These are phyloP conservation scores for Sminthopsis crassicaudata DNA, from an alignment of 2,113 vertebrate species.

Conservation along the genomic window DNA sequence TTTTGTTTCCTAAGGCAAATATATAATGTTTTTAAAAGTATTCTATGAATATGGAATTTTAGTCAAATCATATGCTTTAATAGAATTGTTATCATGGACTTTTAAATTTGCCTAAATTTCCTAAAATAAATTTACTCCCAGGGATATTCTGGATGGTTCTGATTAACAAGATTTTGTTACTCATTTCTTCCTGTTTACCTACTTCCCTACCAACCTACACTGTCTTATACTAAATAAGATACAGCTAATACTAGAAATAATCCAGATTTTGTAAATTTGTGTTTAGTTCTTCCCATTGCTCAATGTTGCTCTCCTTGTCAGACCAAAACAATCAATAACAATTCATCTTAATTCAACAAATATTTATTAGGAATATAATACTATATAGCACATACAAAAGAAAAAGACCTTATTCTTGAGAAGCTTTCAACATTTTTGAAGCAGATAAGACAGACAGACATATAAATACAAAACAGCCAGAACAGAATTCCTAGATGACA, in stretches of 20 bases:
- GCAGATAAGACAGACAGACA: neutral
- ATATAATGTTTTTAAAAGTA: neutral
- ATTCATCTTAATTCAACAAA: neutral
- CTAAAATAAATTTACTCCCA: no score
- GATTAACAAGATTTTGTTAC: no score
- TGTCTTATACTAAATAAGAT: no score
- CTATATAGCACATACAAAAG: neutral
- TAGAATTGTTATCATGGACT: no score
- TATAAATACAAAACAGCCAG: neutral
- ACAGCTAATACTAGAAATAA: neutral
- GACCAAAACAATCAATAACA: constrained; percentile 24
- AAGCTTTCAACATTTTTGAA: neutral
- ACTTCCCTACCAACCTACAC: no score
- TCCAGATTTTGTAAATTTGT: neutral
- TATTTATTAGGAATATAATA: neutral
- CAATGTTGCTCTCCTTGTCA: neutral
- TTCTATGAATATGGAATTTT: neutral
- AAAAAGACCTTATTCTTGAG: neutral
- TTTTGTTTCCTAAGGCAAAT: neutral
- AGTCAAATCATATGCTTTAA: neutral
- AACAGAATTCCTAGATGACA: neutral
- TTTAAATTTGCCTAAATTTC: no score
- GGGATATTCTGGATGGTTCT: no score
- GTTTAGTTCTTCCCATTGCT: neutral
- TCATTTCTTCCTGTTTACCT: no score